phyloP scores from a whole-genome alignment of 92 coral and sea anemone genomes.

The Zoanthus sociatus region DNA sequence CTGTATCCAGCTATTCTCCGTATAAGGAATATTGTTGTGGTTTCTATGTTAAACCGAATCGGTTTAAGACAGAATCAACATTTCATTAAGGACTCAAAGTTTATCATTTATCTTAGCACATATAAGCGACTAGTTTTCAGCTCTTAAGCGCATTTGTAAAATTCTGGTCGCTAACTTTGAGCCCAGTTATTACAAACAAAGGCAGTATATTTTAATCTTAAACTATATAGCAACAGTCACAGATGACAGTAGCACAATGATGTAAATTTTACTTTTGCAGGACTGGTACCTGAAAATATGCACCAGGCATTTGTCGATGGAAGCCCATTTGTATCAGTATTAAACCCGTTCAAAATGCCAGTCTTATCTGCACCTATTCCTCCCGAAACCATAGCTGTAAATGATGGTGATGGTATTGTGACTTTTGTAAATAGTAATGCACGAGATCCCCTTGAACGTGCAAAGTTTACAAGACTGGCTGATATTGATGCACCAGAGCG shows the following conservation, averaged over 20 bases:
- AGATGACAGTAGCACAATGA: background rate
- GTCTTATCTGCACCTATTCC: conserved; percentile 32
- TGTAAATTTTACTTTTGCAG: background rate
- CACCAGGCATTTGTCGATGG: conserved; percentile 22
- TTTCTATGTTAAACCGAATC: too few species aligned
- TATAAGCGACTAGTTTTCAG: too few species aligned
- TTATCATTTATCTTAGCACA: too few species aligned
- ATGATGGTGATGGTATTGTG: conserved; percentile 47
- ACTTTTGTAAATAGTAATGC: conserved; percentile 2
- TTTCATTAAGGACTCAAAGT: background rate
- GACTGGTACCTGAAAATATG: conserved; percentile 20
- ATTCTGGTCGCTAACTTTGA: background rate
- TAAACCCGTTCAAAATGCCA: background rate
- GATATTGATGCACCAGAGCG: conserved; percentile 43
- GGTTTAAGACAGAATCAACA: too few species aligned
- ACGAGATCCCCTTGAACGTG: conserved; percentile 18
- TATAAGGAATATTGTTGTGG: too few species aligned
- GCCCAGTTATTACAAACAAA: background rate
- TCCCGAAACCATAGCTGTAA: conserved; percentile 25
- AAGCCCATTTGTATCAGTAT: conserved; percentile 22
- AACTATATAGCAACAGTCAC: background rate
- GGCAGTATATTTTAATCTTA: background rate
- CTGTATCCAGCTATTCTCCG: too few species aligned
- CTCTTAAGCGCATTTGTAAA: too few species aligned
- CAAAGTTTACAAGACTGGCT: conserved; percentile 41